Evolutionary conservation across 2,113 vertebrate genomes (phyloP), one percentile per base, ranked within the genome.

Genomic region (Callospermophilus lateralis): DNA sequence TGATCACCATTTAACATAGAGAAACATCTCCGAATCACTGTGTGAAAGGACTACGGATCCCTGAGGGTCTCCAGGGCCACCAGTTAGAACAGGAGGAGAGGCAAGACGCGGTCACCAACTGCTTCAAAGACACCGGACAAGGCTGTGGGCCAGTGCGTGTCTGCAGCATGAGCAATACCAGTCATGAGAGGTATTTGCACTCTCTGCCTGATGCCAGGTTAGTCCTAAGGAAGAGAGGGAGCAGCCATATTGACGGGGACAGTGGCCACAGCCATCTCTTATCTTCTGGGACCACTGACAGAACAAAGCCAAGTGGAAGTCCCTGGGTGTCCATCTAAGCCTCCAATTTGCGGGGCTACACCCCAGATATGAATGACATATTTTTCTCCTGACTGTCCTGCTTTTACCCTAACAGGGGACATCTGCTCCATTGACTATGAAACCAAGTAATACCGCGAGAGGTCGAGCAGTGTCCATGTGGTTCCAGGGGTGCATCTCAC

Each of bases 211-310:
- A 15, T 11, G 10, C 24, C 6, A 34, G 15, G 16, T 37, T 80
- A 55, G 37, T 55, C 63, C 42, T 34, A 8, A 28, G 19, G 42
- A 30, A 45, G 24, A 19, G 16, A 28, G 63, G 42, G 11, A 48
- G 24, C 1, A 1, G 15, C 28, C 6, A 0, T 16, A 20, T 11
- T 42, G 77, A 26, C 16, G 8, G 53, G 24, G 13, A 53, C 53
- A 26, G 39, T 6, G 2, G 0, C n/a, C 20, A 6, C 12, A 24
- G 5, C 16, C 32, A 22, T n/a, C 34, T 30, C 8, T 6, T 39
- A 45, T 11, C 20, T 65, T n/a, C 2, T 39, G 39, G 26, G 68
- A 4, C 58, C 30, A n/a, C 78, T 65, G 22, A 11, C 24, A 77
- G 32, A 34, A n/a, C 67, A 39, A 30, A 45, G 24, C n/a, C 45